These are phyloP conservation scores for Cyclophora punctaria DNA, from an alignment of 2,888 invertebrate species.

Conservation along the genomic window DNA sequence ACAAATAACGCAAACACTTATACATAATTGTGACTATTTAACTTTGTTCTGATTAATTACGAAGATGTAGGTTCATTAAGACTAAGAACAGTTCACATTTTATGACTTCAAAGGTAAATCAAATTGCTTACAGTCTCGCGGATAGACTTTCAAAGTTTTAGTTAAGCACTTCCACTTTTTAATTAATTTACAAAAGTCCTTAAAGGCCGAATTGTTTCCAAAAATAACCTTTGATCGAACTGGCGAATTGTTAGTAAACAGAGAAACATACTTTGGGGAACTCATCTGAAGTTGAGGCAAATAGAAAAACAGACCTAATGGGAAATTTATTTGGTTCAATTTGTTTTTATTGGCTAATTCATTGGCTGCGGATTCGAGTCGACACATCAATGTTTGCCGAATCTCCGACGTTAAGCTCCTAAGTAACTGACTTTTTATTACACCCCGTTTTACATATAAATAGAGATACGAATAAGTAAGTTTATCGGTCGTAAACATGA, in stretches of 20 bases:
- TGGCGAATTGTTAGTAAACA: slow-evolving; percentile 6
- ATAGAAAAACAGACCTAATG: slow-evolving; percentile 59
- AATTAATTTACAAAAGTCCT: neutral
- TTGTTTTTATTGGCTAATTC: slow-evolving; percentile 72
- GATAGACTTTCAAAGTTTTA: too few species aligned
- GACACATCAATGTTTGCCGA: slow-evolving; percentile 42
- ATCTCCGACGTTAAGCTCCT: slow-evolving; percentile 47
- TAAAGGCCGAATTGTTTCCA: neutral
- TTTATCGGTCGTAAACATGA: slow-evolving; percentile 35
- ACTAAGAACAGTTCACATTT: too few species aligned
- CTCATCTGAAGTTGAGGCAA: slow-evolving; percentile 31
- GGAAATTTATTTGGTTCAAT: slow-evolving; percentile 68
- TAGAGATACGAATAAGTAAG: slow-evolving; percentile 37
- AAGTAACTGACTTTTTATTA: slow-evolving; percentile 49
- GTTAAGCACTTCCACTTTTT: too few species aligned
- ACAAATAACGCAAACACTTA: too few species aligned
- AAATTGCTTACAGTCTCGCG: too few species aligned
- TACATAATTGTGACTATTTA: too few species aligned
- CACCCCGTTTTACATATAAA: slow-evolving; percentile 57
- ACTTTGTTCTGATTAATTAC: too few species aligned
- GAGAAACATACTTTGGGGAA: slow-evolving; percentile 23
- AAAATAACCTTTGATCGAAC: neutral
- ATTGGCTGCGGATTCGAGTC: slow-evolving; percentile 50
- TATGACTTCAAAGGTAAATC: too few species aligned
- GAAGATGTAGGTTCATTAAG: too few species aligned